These are phyloP conservation scores for Marasmarcha lunaedactyla DNA, from an alignment of 2,888 invertebrate species.

Conservation along the genomic window DNA sequence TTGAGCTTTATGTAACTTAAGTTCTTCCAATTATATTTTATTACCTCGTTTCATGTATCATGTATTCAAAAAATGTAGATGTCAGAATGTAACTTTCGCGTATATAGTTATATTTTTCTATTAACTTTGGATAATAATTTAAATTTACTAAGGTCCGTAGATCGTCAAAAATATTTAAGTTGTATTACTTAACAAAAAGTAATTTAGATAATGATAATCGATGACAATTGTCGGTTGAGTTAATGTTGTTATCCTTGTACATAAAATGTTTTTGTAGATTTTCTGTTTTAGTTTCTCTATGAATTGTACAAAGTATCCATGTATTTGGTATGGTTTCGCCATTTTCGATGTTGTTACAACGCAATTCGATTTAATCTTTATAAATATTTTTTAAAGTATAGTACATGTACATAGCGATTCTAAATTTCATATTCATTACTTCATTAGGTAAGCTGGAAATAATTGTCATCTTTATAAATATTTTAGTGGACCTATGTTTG, in stretches of 20 bases:
- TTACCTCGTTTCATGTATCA: no score
- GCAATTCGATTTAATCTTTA: conserved; percentile 42
- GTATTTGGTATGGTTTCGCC: conserved; percentile 46
- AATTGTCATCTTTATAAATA: background rate
- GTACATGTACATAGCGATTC: conserved; percentile 63
- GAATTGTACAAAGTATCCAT: conserved; percentile 66
- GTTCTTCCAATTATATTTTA: no score
- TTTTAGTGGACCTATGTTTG: no score
- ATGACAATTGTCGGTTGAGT: conserved; percentile 39
- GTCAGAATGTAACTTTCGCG: no score
- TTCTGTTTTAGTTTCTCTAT: conserved; percentile 57
- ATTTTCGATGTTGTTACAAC: conserved; percentile 36
- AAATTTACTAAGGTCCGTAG: no score
- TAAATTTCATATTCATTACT: conserved; percentile 24
- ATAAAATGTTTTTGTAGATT: conserved; percentile 65
- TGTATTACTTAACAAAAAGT: conserved; percentile 33
- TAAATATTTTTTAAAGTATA: conserved; percentile 69
- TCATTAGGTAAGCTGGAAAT: conserved; percentile 19
- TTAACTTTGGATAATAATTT: no score
- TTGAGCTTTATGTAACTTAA: no score
- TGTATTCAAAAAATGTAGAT: no score
- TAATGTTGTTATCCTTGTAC: conserved; percentile 62
- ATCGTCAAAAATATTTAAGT: conserved; percentile 20
- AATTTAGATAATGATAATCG: conserved; percentile 20
- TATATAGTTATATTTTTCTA: no score